Percentiles rank a stretch among this genome's conserved stretches.
phyloP scores from a whole-genome alignment of 1,140 invertebrate species.

The Panagrolaimus sp. region DNA sequence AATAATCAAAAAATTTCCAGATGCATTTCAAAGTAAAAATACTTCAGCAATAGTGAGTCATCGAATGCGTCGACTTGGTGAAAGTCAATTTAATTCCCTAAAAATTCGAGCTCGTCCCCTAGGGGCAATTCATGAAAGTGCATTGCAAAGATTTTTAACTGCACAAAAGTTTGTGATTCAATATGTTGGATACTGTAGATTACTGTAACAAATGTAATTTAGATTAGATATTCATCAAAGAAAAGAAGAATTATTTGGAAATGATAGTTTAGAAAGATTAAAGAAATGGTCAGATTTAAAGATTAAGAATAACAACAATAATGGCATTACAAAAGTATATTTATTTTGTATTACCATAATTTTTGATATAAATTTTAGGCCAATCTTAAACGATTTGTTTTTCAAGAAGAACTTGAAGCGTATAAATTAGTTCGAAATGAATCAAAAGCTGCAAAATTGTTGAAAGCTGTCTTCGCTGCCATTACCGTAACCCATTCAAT shows the following conservation, averaged over 20 bases:
- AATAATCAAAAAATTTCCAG: not conserved
- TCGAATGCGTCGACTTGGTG: not conserved
- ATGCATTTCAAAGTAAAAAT: not conserved
- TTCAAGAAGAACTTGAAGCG: constrained; percentile 1
- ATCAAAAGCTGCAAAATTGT: constrained; percentile 11
- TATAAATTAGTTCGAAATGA: constrained; percentile 12
- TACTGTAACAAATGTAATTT: not conserved
- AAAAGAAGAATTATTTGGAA: not conserved
- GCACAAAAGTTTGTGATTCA: not conserved
- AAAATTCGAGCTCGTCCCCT: constrained; percentile 1
- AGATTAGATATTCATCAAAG: constrained; percentile 11
- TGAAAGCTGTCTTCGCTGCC: constrained; percentile 6
- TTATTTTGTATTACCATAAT: not conserved
- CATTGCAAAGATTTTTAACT: constrained; percentile 9
- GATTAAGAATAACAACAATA: not conserved
- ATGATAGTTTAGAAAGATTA: not conserved
- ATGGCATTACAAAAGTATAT: not conserved
- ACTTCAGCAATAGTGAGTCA: not conserved
- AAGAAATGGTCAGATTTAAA: not conserved
- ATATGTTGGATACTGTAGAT: not conserved
- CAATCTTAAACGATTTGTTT: not conserved
- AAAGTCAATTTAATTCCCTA: not conserved
- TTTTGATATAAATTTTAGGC: not conserved
- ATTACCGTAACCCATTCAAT: not conserved
- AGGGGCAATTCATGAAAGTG: constrained; percentile 3